A percentile compares a stretch with the other conserved stretches of the same genome.
Conservation (phyloP, 1,140 invertebrate genomes). For the Pseudomyrmex concolor region DNA sequence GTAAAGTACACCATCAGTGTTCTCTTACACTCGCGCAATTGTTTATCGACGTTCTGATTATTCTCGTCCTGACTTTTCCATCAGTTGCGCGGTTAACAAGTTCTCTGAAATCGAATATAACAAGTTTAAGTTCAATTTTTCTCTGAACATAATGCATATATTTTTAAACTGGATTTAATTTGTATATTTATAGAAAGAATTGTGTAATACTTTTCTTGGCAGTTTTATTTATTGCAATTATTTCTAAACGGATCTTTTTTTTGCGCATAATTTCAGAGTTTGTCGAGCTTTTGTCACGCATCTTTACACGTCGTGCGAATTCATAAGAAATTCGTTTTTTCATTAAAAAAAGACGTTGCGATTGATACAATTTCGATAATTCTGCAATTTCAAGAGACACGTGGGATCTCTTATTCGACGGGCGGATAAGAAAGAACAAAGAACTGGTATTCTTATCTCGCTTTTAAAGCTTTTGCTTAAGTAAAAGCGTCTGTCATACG, state of each 20-base stretch:
- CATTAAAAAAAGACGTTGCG: background rate
- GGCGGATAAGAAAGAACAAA: slow-evolving; percentile 28
- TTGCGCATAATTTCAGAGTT: too few relatives aligned
- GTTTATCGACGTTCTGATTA: slow-evolving; percentile 30
- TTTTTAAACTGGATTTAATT: background rate
- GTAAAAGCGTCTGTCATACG: slow-evolving; percentile 58
- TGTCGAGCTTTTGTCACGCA: too few relatives aligned
- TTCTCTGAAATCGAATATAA: background rate
- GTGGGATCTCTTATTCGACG: slow-evolving; percentile 3
- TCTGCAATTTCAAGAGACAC: background rate
- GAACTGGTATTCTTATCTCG: slow-evolving; percentile 48
- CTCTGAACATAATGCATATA: background rate
- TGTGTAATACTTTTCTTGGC: too few relatives aligned
- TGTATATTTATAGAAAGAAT: background rate
- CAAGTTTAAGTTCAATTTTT: background rate
- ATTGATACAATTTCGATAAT: slow-evolving; percentile 15
- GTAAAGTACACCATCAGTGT: slow-evolving; percentile 56
- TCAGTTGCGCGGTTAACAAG: slow-evolving; percentile 18
- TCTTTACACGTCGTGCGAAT: too few relatives aligned
- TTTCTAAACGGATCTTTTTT: background rate
- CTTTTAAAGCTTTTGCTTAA: slow-evolving; percentile 47
- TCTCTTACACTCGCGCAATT: slow-evolving; percentile 35
- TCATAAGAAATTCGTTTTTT: background rate
- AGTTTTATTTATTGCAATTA: background rate
- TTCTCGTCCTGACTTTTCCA: background rate